phyloP scores from a whole-genome alignment of 2,113 vertebrate genomes.

The Ctenomys sociabilis region DNA sequence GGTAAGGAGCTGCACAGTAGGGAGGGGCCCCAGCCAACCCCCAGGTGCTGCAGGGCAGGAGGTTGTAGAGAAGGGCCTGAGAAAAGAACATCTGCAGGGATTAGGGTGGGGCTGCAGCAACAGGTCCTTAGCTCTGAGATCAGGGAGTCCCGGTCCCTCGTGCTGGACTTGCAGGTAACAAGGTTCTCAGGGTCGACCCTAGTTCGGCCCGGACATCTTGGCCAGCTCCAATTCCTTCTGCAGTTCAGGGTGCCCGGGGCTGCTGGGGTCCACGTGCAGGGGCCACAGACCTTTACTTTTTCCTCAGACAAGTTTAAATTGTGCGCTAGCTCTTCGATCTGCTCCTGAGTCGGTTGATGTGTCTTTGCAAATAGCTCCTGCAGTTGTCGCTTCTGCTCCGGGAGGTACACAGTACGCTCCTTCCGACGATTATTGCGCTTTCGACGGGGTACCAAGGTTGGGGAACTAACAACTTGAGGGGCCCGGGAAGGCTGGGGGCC shows the following conservation, averaged over 20 bases:
- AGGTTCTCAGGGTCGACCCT: neutral
- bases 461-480: no score
- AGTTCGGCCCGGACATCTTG: neutral
- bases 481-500: no score
- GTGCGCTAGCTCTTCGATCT: fast-evolving
- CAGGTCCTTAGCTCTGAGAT: no score
- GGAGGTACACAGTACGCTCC: neutral
- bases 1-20: no score
- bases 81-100: no score
- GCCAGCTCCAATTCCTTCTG: neutral
- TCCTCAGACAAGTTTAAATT: fast-evolving
- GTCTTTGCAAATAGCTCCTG: fast-evolving
- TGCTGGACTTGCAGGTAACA: neutral
- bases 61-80: no score
- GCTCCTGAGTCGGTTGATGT: fast-evolving
- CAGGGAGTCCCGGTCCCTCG: no score
- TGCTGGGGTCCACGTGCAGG: fast-evolving
- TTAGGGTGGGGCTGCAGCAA: no score
- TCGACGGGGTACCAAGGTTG: no score
- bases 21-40: no score
- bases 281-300: neutral
- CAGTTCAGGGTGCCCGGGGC: neutral
- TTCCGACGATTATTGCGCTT: fast-evolving
- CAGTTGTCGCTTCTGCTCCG: neutral
- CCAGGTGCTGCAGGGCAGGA: no score